These are phyloP conservation scores for Botia kubotai DNA, from an alignment of 2,797 vertebrate species.

Conservation along the genomic window DNA sequence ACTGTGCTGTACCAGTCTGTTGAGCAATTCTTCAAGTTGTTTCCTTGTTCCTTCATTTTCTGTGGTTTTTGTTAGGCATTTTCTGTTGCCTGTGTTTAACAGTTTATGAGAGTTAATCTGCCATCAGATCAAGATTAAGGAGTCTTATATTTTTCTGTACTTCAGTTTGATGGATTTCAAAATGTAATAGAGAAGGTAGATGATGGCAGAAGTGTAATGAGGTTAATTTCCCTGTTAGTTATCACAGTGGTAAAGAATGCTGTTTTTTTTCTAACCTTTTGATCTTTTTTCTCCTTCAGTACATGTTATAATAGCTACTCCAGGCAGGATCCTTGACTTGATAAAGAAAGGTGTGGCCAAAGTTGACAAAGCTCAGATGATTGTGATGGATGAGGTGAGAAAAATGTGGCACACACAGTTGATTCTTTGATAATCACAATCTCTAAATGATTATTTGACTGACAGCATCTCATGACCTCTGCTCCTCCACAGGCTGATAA, in stretches of 20 bases:
- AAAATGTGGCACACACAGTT: background rate
- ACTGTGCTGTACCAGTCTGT: background rate
- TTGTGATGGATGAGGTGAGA: conserved; percentile 86
- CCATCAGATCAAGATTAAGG: background rate
- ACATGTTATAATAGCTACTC: conserved; percentile 85
- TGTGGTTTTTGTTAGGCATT: too few relatives aligned
- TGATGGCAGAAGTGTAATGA: background rate
- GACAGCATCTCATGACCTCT: background rate
- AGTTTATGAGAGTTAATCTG: background rate
- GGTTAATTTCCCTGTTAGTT: background rate
- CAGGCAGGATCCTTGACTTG: conserved; percentile 83
- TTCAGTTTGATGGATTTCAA: background rate
- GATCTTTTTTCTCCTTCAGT: conserved; percentile 63
- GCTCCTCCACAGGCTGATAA: conserved; percentile 77
- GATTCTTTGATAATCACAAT: background rate
- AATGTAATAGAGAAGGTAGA: background rate
- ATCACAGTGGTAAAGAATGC: background rate
- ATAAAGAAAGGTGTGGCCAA: conserved; percentile 85
- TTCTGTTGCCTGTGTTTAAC: too few relatives aligned
- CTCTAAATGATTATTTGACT: too few relatives aligned
- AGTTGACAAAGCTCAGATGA: conserved; percentile 81
- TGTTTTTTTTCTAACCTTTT: background rate
- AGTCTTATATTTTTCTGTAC: background rate
- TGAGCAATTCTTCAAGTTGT: conserved; percentile 1
- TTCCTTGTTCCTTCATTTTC: background rate